Evolutionary conservation across 1,140 invertebrate genomes (phyloP).

Genomic region (Phthorimaea operculella): DNA sequence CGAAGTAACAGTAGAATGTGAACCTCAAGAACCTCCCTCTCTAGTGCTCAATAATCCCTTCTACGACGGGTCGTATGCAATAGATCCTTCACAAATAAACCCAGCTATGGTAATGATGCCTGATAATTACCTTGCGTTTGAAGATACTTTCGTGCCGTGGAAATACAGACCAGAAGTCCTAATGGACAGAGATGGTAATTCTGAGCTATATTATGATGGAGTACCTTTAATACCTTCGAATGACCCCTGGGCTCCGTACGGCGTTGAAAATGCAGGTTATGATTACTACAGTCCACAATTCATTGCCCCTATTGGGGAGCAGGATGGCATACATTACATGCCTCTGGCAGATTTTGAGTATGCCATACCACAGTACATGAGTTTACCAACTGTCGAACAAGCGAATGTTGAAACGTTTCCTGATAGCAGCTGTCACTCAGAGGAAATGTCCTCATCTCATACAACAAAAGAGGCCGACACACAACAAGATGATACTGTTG

Average conservation of each 20-base stretch:
- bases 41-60: slow-evolving; percentile 65
- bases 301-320: slow-evolving; percentile 31
- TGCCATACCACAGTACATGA: slow-evolving; percentile 53
- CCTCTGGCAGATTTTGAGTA: slow-evolving; percentile 53
- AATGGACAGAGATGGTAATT: slow-evolving; percentile 35
- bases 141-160: slow-evolving; percentile 64
- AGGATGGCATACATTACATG: slow-evolving; percentile 54
- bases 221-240: slow-evolving; percentile 49
- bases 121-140: slow-evolving; percentile 62
- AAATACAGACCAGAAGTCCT: slow-evolving; percentile 46
- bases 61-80: slow-evolving; percentile 56
- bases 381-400: slow-evolving; percentile 39
- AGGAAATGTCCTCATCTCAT: slow-evolving; percentile 16
- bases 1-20: slow-evolving; percentile 41
- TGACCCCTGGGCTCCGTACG: slow-evolving; percentile 56
- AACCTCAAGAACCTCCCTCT: slow-evolving; percentile 38
- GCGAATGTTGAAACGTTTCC: slow-evolving; percentile 25
- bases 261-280: slow-evolving; percentile 37
- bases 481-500: slow-evolving; percentile 3
- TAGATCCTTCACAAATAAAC: slow-evolving; percentile 37
- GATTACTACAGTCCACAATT: slow-evolving; percentile 51
- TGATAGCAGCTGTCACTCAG: slow-evolving; percentile 17
- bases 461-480: background rate
- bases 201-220: slow-evolving; percentile 52
- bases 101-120: slow-evolving; percentile 47